Evolutionary conservation across 2,888 invertebrate species (phyloP), one percentile per base, ranked within the genome.

Genomic region (Synergus gifuensis): DNA sequence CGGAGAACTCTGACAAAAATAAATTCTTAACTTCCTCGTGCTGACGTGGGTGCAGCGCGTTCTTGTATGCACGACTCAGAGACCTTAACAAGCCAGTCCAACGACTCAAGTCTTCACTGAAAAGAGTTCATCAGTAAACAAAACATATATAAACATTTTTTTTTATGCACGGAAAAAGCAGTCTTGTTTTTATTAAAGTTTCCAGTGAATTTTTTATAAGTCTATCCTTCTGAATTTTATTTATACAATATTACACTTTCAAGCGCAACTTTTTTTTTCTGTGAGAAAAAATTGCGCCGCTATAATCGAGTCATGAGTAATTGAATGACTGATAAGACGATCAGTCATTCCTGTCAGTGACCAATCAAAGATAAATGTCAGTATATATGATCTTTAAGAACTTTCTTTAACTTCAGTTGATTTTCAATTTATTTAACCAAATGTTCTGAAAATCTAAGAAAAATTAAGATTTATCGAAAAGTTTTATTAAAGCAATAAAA

Each of bases 21-120:
- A 88, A 86, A 86, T 86, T 83, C 83, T 81, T 78, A 40, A 82
- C 84, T 87, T 87, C 87, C 88, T 85, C 84, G 81, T 83, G 79
- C 80, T 64, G 62, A 84, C 87, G 86, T 83, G 82, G 81, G 81
- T 81, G 82, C 81, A 81, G 36, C 36, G 54, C 28, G n/a, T 40
- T 73, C 12, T 36, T 66, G 16, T 63, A 28, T 28, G n/a, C 40
- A 64, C 64, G 64, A 66, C 16, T 66, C 66, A n/a, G n/a, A 18
- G 12, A 66, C n/a, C 66, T 42, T 54, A 73, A 73, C 73, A 54
- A 73, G 16, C 73, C 16, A 49, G 49, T 69, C 46, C 69, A 28
- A 69, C 22, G 46, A 69, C 18, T 18, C 11, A 49, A 69, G 14
- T 69, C 8, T 60, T 36, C 28, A 73, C 54, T 49, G 49, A 73